A percentile compares a stretch with the other conserved stretches of the same genome.
Evolutionary conservation across 2,888 invertebrate genomes (phyloP).

Genomic region (Acrobasis repandana): DNA sequence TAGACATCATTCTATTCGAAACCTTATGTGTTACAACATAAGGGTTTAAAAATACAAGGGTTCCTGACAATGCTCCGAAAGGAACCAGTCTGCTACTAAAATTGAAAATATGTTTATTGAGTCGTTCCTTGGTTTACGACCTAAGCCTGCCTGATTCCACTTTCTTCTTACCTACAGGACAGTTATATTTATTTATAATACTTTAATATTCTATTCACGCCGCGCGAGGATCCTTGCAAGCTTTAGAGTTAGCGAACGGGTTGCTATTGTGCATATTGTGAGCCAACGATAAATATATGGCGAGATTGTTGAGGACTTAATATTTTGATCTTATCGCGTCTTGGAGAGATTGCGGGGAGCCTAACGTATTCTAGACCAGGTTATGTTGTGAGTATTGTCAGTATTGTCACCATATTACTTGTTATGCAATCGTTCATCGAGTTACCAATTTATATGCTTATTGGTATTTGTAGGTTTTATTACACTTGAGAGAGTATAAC

Average conservation of each 20-base stretch:
- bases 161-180: conserved; percentile 62
- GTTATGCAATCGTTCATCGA: conserved; percentile 8
- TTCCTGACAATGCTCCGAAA: conserved; percentile 21
- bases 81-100: conserved; percentile 39
- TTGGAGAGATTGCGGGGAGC: conserved; percentile 26
- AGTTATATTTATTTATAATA: conserved; percentile 74
- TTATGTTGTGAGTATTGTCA: background rate
- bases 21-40: conserved; percentile 2
- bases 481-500: background rate
- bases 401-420: too few relatives aligned
- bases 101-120: conserved; percentile 67
- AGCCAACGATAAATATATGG: conserved; percentile 56
- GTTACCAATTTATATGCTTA: conserved; percentile 3
- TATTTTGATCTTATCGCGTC: conserved; percentile 47
- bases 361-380: conserved; percentile 4
- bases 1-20: conserved; percentile 8
- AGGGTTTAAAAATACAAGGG: background rate
- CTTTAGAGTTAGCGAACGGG: conserved; percentile 37
- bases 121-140: conserved; percentile 67
- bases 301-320: conserved; percentile 56
- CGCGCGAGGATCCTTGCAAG: conserved; percentile 35
- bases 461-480: background rate
- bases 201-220: conserved; percentile 53
- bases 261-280: conserved; percentile 50
- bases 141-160: conserved; percentile 52